phyloP scores from a whole-genome alignment of 2,888 invertebrate species.

The Tetanocera ferruginea region DNA sequence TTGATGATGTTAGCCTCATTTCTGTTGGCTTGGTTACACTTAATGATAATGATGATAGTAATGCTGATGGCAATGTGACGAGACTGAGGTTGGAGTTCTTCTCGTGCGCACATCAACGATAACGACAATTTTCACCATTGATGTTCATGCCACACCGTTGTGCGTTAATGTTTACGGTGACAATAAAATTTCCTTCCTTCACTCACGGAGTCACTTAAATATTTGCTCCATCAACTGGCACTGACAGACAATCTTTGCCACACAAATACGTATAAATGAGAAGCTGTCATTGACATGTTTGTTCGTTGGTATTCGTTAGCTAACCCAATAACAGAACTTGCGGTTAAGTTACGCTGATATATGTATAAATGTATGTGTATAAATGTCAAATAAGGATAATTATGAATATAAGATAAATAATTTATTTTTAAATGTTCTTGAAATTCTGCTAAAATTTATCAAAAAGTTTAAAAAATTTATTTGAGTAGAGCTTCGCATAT shows the following conservation, averaged over 20 bases:
- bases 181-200: not conserved
- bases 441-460: too few species aligned
- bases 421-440: too few species aligned
- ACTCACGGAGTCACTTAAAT: not conserved
- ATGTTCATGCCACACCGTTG: not conserved
- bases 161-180: not conserved
- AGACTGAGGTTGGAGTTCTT: not conserved
- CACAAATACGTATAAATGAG: not conserved
- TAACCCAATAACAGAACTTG: not conserved
- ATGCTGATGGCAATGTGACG: not conserved
- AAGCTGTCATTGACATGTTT: not conserved
- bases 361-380: not conserved
- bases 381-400: too few species aligned
- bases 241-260: not conserved
- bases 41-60: not conserved
- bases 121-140: not conserved
- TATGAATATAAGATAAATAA: too few species aligned
- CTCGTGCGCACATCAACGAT: not conserved
- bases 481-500: too few species aligned
- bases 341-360: not conserved
- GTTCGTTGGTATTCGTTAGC: not conserved
- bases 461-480: too few species aligned
- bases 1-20: not conserved
- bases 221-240: not conserved
- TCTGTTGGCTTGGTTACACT: not conserved